Evolutionary conservation across 2,797 vertebrate species (phyloP), one percentile per base, ranked within the genome.

Genomic region (Bradypodion ventrale): DNA sequence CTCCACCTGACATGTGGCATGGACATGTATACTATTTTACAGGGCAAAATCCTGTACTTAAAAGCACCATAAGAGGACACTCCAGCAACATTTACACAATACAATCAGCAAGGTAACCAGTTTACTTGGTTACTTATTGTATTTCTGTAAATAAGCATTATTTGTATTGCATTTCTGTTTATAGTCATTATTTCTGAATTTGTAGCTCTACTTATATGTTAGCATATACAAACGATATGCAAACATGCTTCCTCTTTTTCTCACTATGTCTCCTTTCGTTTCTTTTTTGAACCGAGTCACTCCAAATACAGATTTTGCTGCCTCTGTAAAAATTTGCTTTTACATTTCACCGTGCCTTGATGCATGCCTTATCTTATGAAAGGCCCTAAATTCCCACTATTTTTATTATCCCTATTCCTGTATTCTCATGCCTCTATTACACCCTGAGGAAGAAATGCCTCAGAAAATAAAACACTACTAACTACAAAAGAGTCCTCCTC

Each of bases 381-480:
- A 8, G 27, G 35, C 19, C 23, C 46, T 79, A 73, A 84, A 84
- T 84, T 66, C 66, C 66, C 7, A 27, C 46, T 16, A 73, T 44
- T 62, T 65, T 83, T 84, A 63, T 62, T 72, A 37, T 13, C 59
- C 25, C 46, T 56, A 21, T n/a, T 56, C 44, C 83, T n/a, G n/a
- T n/a, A n/a, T n/a, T n/a, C n/a, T n/a, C 62, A 42, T n/a, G 46
- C 37, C 21, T 73, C 69, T 84, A 56, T 73, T 79, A 40, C 29
- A 74, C 46, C 60, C 32, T 3, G 70, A 73, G 60, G 27, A 19
- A 73, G 10, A 4, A 74, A 10, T 56, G 19, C 46, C 27, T 74
- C 42, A 42, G 42, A 73, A 66, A 52, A 44, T 75, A 83, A 83
- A 85, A 74, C 60, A 66, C 40, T 49, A 42, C 56, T 66, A 62